These are phyloP conservation scores for Penaeus indicus DNA, from an alignment of 1,140 invertebrate species.

Conservation along the genomic window DNA sequence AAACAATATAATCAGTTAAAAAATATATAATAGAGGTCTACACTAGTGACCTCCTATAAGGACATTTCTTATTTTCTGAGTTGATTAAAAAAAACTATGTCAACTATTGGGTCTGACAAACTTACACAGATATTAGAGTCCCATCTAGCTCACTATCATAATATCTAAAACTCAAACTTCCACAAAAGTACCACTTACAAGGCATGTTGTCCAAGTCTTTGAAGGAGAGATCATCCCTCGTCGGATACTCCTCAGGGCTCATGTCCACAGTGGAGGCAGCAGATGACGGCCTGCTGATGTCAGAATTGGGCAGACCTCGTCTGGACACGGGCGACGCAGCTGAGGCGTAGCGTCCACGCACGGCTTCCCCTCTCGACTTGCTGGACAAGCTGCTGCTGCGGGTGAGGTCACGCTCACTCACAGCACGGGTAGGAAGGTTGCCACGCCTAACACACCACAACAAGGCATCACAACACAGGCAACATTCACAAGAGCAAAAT, in stretches of 20 bases:
- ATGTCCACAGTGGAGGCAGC: constrained; percentile 66
- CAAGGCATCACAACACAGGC: constrained; percentile 41
- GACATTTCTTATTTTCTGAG: neutral
- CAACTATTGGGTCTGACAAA: too few relatives aligned
- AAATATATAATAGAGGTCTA: neutral
- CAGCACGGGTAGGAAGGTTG: constrained; percentile 69
- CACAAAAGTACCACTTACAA: constrained; percentile 47
- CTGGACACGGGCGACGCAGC: constrained; percentile 39
- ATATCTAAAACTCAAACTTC: neutral
- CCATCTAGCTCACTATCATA: neutral
- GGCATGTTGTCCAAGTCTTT: constrained; percentile 64
- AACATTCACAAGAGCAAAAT: constrained; percentile 21
- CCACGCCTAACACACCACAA: constrained; percentile 59
- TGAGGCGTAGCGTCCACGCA: constrained; percentile 51
- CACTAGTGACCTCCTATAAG: neutral
- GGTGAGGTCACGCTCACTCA: constrained; percentile 72
- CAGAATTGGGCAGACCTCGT: constrained; percentile 46
- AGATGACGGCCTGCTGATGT: constrained; percentile 64
- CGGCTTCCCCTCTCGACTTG: constrained; percentile 50
- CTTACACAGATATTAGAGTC: too few relatives aligned
- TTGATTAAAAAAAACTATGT: too few relatives aligned
- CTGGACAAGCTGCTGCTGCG: constrained; percentile 57
- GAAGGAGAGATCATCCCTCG: constrained; percentile 40
- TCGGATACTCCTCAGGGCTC: constrained; percentile 65
- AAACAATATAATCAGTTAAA: neutral